Percentiles rank a stretch among this genome's conserved stretches.
phyloP scores from a whole-genome alignment of 2,113 vertebrate species.

The Archocentrus centrarchus region DNA sequence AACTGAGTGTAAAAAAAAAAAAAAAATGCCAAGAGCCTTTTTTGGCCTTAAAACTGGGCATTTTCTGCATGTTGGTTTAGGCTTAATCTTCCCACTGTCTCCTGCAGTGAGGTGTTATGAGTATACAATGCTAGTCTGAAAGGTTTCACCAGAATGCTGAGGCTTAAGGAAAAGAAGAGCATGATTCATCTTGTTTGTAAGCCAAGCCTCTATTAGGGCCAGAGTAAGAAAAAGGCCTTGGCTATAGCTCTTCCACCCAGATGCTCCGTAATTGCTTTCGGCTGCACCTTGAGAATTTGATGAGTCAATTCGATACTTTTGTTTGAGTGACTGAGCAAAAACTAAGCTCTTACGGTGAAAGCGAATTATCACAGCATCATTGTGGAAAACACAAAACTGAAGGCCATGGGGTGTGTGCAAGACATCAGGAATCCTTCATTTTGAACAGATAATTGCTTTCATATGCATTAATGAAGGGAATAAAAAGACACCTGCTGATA shows the following conservation, averaged over 20 bases:
- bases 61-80: neutral
- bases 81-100: slow-evolving; percentile 64
- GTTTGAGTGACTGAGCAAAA: slow-evolving; percentile 67
- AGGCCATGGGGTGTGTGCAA: slow-evolving; percentile 23
- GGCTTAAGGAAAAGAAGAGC: slow-evolving; percentile 67
- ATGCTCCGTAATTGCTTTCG: slow-evolving; percentile 77
- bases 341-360: slow-evolving; percentile 42
- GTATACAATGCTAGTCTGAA: slow-evolving; percentile 51
- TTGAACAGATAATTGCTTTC: slow-evolving; percentile 45
- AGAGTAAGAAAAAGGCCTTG: slow-evolving; percentile 53
- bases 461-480: slow-evolving; percentile 35
- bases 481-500: slow-evolving; percentile 22
- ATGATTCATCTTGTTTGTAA: slow-evolving; percentile 78
- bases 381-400: slow-evolving; percentile 42
- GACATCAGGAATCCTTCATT: slow-evolving; percentile 41
- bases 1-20: neutral
- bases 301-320: slow-evolving; percentile 72
- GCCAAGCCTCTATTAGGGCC: slow-evolving; percentile 64
- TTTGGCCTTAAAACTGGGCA: neutral
- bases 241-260: slow-evolving; percentile 53
- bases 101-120: slow-evolving; percentile 64
- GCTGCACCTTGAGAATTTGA: slow-evolving; percentile 75
- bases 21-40: neutral
- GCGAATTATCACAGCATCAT: slow-evolving; percentile 59
- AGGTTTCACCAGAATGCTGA: slow-evolving; percentile 70